Percentiles rank a stretch among this genome's conserved stretches.
These are phyloP conservation scores for Meghimatium bilineatum DNA, from an alignment of 2,888 invertebrate species.

Conservation along the genomic window DNA sequence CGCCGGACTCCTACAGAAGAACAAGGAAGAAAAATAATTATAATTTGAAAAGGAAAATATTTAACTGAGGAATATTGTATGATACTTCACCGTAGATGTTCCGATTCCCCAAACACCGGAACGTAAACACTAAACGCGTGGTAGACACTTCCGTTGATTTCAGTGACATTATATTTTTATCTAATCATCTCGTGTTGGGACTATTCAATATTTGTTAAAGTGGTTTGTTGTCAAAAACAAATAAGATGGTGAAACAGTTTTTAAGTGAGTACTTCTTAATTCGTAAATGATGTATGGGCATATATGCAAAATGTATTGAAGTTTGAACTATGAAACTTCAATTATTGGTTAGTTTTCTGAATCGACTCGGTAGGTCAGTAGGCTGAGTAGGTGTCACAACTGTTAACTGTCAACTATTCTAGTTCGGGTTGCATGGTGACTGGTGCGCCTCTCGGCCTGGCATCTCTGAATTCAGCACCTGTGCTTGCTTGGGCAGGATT, in stretches of 20 bases:
- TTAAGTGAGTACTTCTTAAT: not conserved
- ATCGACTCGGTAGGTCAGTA: too few species aligned
- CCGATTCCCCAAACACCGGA: not conserved
- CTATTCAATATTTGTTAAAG: not conserved
- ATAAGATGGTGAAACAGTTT: conserved; percentile 4
- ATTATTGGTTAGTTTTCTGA: too few species aligned
- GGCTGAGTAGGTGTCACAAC: too few species aligned
- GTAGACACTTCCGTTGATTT: conserved; percentile 2
- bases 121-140: not conserved
- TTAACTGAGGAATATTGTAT: not conserved
- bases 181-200: too few species aligned
- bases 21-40: too few species aligned
- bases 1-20: too few species aligned
- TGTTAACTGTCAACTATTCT: too few species aligned
- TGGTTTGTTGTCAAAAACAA: not conserved
- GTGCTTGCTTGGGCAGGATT: too few species aligned
- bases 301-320: too few species aligned
- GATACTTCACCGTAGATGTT: not conserved
- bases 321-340: not conserved
- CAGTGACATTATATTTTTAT: too few species aligned
- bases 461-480: not conserved
- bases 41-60: too few species aligned
- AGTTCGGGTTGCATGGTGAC: not conserved
- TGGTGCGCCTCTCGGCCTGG: too few species aligned
- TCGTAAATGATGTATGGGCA: not conserved